phyloP scores from a whole-genome alignment of 1,140 invertebrate species.

The Caenorhabditis inopinata region DNA sequence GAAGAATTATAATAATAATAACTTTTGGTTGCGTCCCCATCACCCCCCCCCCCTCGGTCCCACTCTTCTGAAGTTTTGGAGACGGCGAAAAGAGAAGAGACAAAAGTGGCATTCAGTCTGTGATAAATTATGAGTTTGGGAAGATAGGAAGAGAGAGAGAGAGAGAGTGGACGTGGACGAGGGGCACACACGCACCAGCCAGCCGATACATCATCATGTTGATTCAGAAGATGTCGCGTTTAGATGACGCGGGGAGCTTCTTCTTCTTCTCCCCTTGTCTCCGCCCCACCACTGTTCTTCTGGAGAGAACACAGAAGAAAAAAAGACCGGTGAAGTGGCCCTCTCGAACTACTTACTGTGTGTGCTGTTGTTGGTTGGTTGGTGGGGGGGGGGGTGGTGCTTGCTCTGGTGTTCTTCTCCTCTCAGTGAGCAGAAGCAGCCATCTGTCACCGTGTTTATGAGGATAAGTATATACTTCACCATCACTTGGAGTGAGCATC shows the following conservation, averaged over 20 bases:
- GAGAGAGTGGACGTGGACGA: neutral
- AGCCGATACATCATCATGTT: constrained; percentile 10
- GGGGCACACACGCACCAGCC: too few relatives aligned
- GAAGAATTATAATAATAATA: constrained; percentile 28
- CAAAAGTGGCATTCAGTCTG: constrained; percentile 18
- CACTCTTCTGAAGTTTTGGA: neutral
- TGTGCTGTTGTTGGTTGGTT: too few relatives aligned
- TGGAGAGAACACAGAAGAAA: too few relatives aligned
- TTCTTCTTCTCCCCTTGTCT: too few relatives aligned
- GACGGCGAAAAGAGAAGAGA: neutral
- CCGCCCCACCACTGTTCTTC: too few relatives aligned
- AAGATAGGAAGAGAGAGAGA: neutral
- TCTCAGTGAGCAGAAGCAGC: neutral
- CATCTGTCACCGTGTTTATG: constrained; percentile 30
- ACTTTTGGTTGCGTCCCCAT: neutral
- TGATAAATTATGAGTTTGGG: constrained; percentile 16
- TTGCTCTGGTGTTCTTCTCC: neutral
- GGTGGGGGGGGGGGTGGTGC: too few relatives aligned
- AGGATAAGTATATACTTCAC: constrained; percentile 34
- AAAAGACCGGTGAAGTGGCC: too few relatives aligned
- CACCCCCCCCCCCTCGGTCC: too few relatives aligned
- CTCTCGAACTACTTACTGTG: too few relatives aligned
- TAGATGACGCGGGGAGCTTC: too few relatives aligned
- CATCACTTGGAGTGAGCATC: neutral
- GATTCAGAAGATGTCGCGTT: too few relatives aligned